Conservation (phyloP, 2,888 invertebrate genomes). For the Spilosoma lubricipeda region DNA sequence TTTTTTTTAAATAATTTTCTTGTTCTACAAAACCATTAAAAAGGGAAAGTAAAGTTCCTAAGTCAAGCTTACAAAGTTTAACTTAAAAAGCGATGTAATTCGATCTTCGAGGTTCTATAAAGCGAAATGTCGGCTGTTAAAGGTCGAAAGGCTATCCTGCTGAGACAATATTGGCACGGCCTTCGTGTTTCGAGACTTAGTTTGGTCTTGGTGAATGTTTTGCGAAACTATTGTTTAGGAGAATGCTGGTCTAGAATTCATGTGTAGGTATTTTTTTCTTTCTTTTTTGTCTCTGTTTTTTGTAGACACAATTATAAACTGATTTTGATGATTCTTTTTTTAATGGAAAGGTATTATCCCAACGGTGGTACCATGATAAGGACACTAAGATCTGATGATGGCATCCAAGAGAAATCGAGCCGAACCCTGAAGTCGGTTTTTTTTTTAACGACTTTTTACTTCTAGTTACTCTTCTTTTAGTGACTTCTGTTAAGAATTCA, state of each 20-base stretch:
- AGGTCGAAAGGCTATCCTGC: background rate
- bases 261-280: background rate
- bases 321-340: no score
- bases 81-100: background rate
- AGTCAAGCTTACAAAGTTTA: background rate
- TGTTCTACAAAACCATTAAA: background rate
- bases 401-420: no score
- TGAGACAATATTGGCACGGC: slow-evolving; percentile 10
- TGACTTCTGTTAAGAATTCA: no score
- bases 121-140: slow-evolving; percentile 10
- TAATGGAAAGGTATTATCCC: no score
- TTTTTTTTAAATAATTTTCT: no score
- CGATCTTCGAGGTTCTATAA: background rate
- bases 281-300: background rate
- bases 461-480: no score
- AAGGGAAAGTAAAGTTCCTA: background rate
- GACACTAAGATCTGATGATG: no score
- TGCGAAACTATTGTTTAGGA: slow-evolving; percentile 7
- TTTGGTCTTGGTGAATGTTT: slow-evolving; percentile 17
- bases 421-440: no score
- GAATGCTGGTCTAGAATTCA: background rate
- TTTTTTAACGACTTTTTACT: background rate
- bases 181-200: slow-evolving; percentile 8
- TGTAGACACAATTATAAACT: background rate
- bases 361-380: no score